A percentile compares a stretch with the other conserved stretches of the same genome.
Conservation (phyloP, 2,113 vertebrate species). For the Corvus cornix region DNA sequence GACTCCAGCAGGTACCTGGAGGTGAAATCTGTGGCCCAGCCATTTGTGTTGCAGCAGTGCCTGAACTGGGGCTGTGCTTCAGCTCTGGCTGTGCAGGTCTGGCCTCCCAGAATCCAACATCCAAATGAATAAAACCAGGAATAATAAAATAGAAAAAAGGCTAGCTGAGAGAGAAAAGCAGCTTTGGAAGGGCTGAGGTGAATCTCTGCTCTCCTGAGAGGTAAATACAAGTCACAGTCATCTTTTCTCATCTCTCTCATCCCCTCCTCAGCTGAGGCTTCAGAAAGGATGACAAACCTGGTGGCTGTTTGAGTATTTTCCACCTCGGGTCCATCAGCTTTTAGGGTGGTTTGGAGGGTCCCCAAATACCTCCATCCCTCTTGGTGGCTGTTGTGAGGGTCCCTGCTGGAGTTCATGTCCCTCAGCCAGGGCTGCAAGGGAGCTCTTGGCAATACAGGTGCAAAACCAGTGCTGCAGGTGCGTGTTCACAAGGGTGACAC, state of each 20-base stretch:
- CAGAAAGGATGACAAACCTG: background rate
- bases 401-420: background rate
- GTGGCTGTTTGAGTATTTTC: background rate
- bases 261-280: rapidly evolving
- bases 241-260: background rate
- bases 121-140: background rate
- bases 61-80: background rate
- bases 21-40: background rate
- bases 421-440: background rate
- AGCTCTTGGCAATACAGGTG: background rate
- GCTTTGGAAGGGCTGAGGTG: background rate
- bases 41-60: background rate
- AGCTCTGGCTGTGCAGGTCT: background rate
- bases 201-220: background rate
- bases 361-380: background rate
- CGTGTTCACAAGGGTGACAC: background rate
- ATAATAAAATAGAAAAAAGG: background rate
- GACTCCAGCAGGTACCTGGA: background rate
- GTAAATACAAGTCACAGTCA: background rate
- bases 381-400: background rate
- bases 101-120: background rate
- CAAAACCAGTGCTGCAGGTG: background rate
- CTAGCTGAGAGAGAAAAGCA: background rate
- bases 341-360: no score
- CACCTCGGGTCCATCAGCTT: background rate